Evolutionary conservation across 2,113 vertebrate genomes (phyloP), one percentile per base, ranked within the genome.

Genomic region (Macquaria australasica): DNA sequence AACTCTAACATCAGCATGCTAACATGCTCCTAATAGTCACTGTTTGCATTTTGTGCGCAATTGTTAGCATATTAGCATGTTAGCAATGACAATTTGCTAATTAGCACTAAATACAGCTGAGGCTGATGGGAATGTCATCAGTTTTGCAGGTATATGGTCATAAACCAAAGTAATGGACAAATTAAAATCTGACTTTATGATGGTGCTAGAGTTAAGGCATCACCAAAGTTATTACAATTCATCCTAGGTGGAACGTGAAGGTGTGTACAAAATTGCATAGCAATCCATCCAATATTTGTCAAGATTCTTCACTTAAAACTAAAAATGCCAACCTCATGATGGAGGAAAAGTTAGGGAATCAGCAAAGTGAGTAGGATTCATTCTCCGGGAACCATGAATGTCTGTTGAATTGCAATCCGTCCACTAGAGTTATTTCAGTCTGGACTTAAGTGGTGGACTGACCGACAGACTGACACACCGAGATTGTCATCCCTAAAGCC

Each of bases 381-480:
- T 50, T 5, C 48, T 16, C 48, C 5, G 48, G 48, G 48, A 16
- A 18, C 48, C 48, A 16, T 50, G 48, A 18, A 28, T 14, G 11
- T 15, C 56, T 14, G 11, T 28, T 14, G 6, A 2, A 9, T 9
- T 8, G 53, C 53, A 55, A n/a, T n/a, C 55, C 1, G 10, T 56
- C 23, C 15, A 62, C 1, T 20, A 18, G 59, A 23, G 37, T 23
- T 41, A 64, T 39, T 62, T 64, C 20, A 23, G 9, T 39, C 20
- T 12, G 9, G 10, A 64, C 34, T 1, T 14, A 11, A 10, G 60
- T 64, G 62, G 9, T 64, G 37, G 62, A 64, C 45, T 31, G 67
- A 31, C 1, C 5, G 16, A 60, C n/a, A 25, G 7, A 21, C 4
- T 0, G 18, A 34, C 18, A 23, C 16, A 12, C 8, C 1, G 1